Evolutionary conservation across 2,113 vertebrate genomes (phyloP).

Genomic region (Cariama cristata): DNA sequence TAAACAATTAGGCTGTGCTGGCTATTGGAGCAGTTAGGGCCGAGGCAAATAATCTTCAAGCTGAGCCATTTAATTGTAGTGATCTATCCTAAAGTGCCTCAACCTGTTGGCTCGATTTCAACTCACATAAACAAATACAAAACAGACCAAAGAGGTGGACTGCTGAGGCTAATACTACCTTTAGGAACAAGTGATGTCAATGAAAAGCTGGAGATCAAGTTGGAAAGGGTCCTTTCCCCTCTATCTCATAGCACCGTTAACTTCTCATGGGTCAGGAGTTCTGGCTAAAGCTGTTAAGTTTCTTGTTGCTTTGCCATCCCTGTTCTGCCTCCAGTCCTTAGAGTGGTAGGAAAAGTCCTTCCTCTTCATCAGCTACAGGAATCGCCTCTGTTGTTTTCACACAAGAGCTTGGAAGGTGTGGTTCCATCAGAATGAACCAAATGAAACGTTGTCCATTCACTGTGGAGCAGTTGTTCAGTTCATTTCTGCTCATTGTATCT

Average conservation of each 20-base stretch:
- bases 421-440: background rate
- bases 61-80: background rate
- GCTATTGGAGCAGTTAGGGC: background rate
- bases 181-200: background rate
- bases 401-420: background rate
- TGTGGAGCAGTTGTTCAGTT: background rate
- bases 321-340: background rate
- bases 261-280: background rate
- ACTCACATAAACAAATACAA: background rate
- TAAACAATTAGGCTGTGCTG: background rate
- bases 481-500: conserved; percentile 7
- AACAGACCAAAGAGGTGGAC: background rate
- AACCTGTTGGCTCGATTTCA: conserved; percentile 10
- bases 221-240: background rate
- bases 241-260: conserved; percentile 18
- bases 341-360: background rate
- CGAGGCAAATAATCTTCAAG: background rate
- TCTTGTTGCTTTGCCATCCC: background rate
- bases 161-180: background rate
- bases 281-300: background rate
- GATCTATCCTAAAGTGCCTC: background rate
- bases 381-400: background rate
- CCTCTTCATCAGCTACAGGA: background rate
- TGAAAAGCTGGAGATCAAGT: background rate
- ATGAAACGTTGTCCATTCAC: background rate